Conservation (phyloP, 2,797 vertebrate genomes). For the Myripristis murdjan region DNA sequence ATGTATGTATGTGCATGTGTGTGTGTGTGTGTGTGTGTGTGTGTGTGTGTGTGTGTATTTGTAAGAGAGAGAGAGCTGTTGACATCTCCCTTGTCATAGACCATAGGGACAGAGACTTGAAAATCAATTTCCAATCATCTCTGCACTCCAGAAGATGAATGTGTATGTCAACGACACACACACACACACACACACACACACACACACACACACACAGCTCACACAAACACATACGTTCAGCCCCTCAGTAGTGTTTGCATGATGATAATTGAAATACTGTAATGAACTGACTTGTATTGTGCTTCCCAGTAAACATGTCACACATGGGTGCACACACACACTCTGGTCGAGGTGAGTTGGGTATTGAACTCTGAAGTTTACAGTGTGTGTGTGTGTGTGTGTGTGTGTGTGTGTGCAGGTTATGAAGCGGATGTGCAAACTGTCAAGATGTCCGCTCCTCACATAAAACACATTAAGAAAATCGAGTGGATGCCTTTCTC, state of each 20-base stretch:
- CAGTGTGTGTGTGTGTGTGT: no score
- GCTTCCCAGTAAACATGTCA: conserved; percentile 26
- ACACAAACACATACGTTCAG: not conserved
- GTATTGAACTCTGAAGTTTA: not conserved
- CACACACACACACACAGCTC: not conserved
- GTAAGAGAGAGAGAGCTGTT: no score
- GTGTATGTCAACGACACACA: conserved; percentile 21
- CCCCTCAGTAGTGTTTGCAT: not conserved
- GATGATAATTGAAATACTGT: conserved; percentile 7
- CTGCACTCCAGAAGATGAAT: conserved; percentile 45
- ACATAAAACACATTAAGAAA: conserved; percentile 37
- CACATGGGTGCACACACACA: conserved; percentile 48
- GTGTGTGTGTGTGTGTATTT: not conserved
- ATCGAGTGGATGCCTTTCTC: conserved; percentile 40
- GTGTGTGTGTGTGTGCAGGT: conserved; percentile 31
- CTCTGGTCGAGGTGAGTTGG: conserved; percentile 10
- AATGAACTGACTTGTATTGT: conserved; percentile 2
- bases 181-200: not conserved
- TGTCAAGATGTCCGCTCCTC: conserved; percentile 37
- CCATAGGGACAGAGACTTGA: conserved; percentile 47
- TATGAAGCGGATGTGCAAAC: conserved; percentile 26
- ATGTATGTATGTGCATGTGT: conserved; percentile 3
- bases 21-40: conserved; percentile 15
- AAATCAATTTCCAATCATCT: conserved; percentile 65
- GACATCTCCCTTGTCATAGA: conserved; percentile 20